Base-by-base conservation (phyloP, 1,140 invertebrate species). In the Magallana angulata region DNA sequence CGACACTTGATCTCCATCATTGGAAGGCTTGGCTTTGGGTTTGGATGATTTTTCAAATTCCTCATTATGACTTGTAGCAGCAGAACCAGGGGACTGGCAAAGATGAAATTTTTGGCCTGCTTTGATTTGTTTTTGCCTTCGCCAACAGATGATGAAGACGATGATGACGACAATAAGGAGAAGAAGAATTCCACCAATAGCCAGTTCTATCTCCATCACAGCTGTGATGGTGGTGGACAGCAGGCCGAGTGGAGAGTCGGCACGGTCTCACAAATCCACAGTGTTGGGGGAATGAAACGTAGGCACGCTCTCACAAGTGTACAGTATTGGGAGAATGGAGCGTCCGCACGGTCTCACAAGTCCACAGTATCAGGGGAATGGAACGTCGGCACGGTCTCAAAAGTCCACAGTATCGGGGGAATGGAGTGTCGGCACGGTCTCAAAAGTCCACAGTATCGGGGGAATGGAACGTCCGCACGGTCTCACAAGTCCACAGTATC, bases 1-100 rank as follows among this genome's bases (percentile, higher is more conserved):
- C 36, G 92, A 93, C 12, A 88, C 87, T 57, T 91, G 87, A 64
- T 92, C 91, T 59, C 85, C 76, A 76, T 92, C 89, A 64, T 82
- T 82, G 59, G 91, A 89, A n/a, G 90, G 90, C 14, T 82, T 71
- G 16, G 88, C 83, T 64, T 88, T 88, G 12, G 87, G 85, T 64
- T 90, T 88, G 30, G 85, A 85, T 57, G 85, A 80, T 48, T 84
- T 88, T 64, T 89, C 86, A n/a, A 89, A 85, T 8, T 84, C 85
- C 57, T 88, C 85, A 14, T 89, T 80, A 71, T 89, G 88, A 62
- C 89, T 88, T 56, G 88, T 92, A n/a, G 80, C 88, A 14, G 87
- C 82, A 30, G 89, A 84, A 30, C 71, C 85, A 11, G 85, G 56
- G 80, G 62, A 86, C 71, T 58, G 82, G 76, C 68, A 82, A 76